Percentiles rank a stretch among this genome's conserved stretches.
phyloP scores from a whole-genome alignment of 2,888 invertebrate genomes.

The Drosophila colorata region DNA sequence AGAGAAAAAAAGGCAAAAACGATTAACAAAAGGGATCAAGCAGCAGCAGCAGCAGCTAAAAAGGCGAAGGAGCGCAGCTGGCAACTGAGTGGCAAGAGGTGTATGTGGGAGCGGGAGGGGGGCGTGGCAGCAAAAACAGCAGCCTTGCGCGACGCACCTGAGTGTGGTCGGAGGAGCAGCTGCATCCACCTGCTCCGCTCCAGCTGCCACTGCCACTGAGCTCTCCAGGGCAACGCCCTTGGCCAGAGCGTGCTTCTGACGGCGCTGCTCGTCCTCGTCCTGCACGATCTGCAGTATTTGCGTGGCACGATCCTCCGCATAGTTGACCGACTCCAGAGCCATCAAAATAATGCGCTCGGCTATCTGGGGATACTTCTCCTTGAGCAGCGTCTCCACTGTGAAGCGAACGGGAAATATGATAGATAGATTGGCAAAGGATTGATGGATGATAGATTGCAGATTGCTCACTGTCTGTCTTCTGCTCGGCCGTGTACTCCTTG shows the following conservation, averaged over 20 bases:
- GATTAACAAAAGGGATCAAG: constrained; percentile 70
- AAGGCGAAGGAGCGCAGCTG: constrained; percentile 14
- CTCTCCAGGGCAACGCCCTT: constrained; percentile 20
- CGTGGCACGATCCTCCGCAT: constrained; percentile 92
- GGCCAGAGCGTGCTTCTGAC: constrained; percentile 60
- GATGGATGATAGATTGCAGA: too few relatives aligned
- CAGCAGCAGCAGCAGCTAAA: constrained; percentile 35
- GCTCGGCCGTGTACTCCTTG: constrained; percentile 89
- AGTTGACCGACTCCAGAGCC: constrained; percentile 95
- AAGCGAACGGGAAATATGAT: background rate
- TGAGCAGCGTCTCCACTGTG: constrained; percentile 89
- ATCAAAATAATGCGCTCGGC: constrained; percentile 93
- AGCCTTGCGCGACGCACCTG: constrained; percentile 44
- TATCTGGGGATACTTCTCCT: constrained; percentile 90
- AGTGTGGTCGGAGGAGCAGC: constrained; percentile 8
- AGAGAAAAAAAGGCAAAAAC: constrained; percentile 73
- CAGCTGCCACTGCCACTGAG: background rate
- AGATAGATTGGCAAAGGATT: too few relatives aligned
- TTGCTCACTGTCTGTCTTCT: constrained; percentile 90
- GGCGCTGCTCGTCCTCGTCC: constrained; percentile 87
- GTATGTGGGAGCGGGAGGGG: background rate
- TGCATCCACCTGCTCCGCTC: constrained; percentile 53
- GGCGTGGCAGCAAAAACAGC: background rate
- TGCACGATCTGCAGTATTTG: constrained; percentile 90
- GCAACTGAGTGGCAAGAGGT: constrained; percentile 3